Evolutionary conservation across 2,113 vertebrate species (phyloP).

Genomic region (Rhegmatorhina hoffmannsi): DNA sequence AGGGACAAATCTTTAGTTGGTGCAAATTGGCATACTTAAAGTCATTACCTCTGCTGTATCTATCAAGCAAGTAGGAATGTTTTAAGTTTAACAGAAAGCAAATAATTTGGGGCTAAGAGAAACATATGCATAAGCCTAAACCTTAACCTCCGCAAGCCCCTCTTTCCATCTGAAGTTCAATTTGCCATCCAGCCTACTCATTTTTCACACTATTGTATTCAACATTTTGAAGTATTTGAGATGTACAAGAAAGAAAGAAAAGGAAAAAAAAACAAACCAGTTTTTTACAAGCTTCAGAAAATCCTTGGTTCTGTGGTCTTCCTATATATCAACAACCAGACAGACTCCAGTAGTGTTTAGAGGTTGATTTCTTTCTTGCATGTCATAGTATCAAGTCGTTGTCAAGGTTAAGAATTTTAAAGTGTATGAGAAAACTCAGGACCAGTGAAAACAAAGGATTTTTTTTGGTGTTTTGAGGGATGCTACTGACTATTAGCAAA

Average conservation of each 20-base stretch:
- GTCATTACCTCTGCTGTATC: neutral
- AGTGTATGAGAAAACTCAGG: neutral
- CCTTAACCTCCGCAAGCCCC: neutral
- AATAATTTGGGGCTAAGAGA: neutral
- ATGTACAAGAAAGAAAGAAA: neutral
- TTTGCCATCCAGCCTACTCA: neutral
- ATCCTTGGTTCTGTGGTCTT: neutral
- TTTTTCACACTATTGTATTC: neutral
- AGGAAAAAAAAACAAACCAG: rapidly evolving
- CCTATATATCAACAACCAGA: neutral
- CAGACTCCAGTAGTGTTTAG: neutral
- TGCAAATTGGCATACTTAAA: neutral
- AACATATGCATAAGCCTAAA: neutral
- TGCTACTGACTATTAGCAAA: neutral
- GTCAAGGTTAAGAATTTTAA: neutral
- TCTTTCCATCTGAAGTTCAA: neutral
- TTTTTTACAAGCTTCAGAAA: neutral
- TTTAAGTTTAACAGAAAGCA: neutral
- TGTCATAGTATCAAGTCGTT: neutral
- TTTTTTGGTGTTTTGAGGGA: neutral
- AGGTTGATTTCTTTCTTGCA: neutral
- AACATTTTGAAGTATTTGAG: neutral
- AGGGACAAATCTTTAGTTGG: neutral
- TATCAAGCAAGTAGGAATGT: neutral
- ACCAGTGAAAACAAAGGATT: neutral